Base-by-base conservation (phyloP, 2,113 vertebrate genomes). In the Aptenodytes patagonicus region DNA sequence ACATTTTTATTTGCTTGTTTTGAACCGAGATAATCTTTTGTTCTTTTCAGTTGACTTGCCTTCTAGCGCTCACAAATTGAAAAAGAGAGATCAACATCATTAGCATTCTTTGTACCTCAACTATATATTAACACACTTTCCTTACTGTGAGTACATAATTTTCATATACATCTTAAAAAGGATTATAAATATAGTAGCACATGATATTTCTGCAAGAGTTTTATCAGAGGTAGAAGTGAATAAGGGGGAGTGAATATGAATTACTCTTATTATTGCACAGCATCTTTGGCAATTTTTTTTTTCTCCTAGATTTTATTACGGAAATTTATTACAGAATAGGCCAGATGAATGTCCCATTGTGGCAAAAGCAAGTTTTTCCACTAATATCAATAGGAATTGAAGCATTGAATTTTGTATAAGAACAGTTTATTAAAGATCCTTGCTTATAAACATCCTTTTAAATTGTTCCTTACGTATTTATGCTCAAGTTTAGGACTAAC, bases 41-140 rank as follows among this genome's bases (percentile, higher is more conserved):
- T 93, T 96, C 64, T 96, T 96, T 95, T 94, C 90, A 87, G 85
- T 73, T 87, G 18, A 83, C 94, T 96, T 97, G 86, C 91, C 89
- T 96, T 90, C 65, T 60, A 92, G 60, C 52, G 73, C 38, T 85
- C 26, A 60, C 58, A 79, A 92, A 83, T 5, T 46, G 28, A 77
- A 90, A 80, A 92, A 77, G 3, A 93, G 38, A 54, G 42, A 93
- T 95, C 75, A 96, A 76, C 83, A 70, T 96, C 92, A 96, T 92
- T 94, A 81, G 34, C 25, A 80, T 89, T 87, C 76, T 83, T 83
- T 69, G 52, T 89, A 91, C 57, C 93, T 97, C 91, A 92, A 76
- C 46, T 75, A 65, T 86, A 79, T 76, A 92, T 94, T 89, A 88
- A 89, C 73, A 93, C 17, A 46, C 34, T 66, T 70, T 31, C 46